Percentiles rank a stretch among this genome's conserved stretches.
Conservation (phyloP, 1,140 invertebrate species). For the Ceratosolen fusciceps region DNA sequence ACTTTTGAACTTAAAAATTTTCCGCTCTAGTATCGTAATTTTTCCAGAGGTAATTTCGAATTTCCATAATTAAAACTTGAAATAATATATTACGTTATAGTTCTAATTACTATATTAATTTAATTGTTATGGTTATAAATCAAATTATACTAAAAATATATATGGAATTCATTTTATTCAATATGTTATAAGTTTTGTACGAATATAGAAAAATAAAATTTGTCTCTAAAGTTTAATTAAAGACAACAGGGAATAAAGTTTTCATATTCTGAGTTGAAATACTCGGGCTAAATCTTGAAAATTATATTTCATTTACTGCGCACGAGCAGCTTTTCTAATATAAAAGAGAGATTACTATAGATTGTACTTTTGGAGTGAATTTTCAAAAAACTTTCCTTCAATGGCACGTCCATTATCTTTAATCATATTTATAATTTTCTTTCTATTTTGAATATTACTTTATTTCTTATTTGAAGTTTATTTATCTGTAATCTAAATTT, state of each 20-base stretch:
- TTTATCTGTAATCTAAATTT: not conserved
- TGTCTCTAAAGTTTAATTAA: no score
- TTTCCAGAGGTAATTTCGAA: no score
- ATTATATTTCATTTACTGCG: not conserved
- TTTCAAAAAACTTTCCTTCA: not conserved
- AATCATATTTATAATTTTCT: not conserved
- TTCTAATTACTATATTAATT: no score
- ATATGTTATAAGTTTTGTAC: no score
- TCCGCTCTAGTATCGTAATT: no score
- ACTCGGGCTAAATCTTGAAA: not conserved
- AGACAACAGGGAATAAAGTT: not conserved
- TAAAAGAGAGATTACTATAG: not conserved
- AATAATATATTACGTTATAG: no score
- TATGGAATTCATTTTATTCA: no score
- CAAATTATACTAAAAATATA: no score
- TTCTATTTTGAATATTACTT: not conserved
- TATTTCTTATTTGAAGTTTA: not conserved
- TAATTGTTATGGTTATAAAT: no score
- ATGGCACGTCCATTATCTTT: not conserved
- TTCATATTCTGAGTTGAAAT: not conserved
- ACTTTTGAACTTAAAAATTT: no score
- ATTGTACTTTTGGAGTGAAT: not conserved
- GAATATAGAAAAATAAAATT: no score
- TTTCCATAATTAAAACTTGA: no score
- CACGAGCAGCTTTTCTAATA: not conserved